Percentiles rank a stretch among this genome's conserved stretches.
phyloP scores from a whole-genome alignment of 2,113 vertebrate genomes.

The human (Homo sapiens) region DNA sequence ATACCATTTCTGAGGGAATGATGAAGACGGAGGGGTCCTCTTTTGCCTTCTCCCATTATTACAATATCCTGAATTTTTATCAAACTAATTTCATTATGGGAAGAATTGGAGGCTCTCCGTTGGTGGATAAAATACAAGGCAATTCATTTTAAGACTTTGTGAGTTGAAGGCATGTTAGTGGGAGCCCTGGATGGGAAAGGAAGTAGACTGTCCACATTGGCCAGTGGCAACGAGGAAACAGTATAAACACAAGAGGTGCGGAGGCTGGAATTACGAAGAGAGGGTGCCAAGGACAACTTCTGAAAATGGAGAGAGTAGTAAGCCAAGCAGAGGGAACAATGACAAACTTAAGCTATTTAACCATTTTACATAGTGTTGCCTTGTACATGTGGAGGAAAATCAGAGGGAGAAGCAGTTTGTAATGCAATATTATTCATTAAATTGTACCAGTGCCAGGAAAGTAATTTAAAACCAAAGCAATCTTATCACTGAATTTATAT shows the following conservation, averaged over 20 bases:
- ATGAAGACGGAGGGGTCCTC: background rate
- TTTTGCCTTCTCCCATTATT: background rate
- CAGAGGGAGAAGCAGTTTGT: background rate
- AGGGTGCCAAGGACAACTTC: background rate
- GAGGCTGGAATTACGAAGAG: background rate
- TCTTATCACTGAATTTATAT: background rate
- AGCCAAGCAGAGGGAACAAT: background rate
- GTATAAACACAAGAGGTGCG: background rate
- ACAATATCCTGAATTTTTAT: background rate
- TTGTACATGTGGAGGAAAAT: background rate
- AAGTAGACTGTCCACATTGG: background rate
- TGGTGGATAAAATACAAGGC: background rate
- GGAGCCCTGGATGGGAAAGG: background rate
- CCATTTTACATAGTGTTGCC: background rate
- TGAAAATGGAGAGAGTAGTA: background rate
- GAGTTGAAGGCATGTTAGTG: background rate
- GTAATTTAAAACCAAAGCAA: background rate
- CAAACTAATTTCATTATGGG: background rate
- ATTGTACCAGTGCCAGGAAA: background rate
- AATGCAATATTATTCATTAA: background rate
- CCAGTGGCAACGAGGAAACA: background rate
- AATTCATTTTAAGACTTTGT: background rate
- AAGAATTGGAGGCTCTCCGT: background rate
- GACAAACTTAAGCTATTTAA: background rate
- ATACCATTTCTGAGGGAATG: background rate